A percentile compares a stretch with the other conserved stretches of the same genome.
These are phyloP conservation scores for Nomada lathburiana DNA, from an alignment of 2,888 invertebrate species.

Conservation along the genomic window DNA sequence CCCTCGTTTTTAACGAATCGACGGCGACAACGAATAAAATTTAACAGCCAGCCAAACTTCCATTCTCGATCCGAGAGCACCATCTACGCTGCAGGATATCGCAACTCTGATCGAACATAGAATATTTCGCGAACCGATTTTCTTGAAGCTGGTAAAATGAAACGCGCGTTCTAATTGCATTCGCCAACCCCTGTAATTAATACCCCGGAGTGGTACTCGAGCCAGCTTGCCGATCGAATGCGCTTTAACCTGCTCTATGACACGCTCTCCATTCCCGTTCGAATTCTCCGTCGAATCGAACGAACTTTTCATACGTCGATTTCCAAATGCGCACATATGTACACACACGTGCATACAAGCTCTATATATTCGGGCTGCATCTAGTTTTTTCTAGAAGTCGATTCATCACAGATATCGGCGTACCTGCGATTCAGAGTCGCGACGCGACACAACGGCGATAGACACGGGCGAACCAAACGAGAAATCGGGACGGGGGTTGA, in stretches of 20 bases:
- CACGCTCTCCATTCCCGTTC: conserved; percentile 21
- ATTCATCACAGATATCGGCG: background rate
- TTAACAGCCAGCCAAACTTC: background rate
- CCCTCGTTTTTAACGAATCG: background rate
- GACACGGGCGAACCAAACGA: too few relatives aligned
- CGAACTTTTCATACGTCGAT: background rate
- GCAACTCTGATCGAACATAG: background rate
- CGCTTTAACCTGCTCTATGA: conserved; percentile 32
- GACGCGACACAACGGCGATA: background rate
- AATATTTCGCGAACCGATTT: background rate
- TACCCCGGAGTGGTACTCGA: conserved; percentile 26
- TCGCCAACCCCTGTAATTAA: conserved; percentile 46
- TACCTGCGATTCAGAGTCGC: conserved; percentile 1
- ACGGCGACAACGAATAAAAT: background rate
- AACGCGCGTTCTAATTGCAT: conserved; percentile 21
- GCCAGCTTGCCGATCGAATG: conserved; percentile 11
- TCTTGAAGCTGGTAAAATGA: background rate
- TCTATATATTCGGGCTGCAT: background rate
- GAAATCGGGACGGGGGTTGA: conserved; percentile 46
- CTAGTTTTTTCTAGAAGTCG: conserved; percentile 15
- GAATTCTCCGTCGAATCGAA: conserved; percentile 7
- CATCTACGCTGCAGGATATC: background rate
- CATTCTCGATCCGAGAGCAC: background rate
- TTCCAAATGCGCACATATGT: background rate
- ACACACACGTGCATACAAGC: too few relatives aligned